phyloP scores from a whole-genome alignment of 35 echinoderm and acorn worm species.

The Eucidaris tribuloides region DNA sequence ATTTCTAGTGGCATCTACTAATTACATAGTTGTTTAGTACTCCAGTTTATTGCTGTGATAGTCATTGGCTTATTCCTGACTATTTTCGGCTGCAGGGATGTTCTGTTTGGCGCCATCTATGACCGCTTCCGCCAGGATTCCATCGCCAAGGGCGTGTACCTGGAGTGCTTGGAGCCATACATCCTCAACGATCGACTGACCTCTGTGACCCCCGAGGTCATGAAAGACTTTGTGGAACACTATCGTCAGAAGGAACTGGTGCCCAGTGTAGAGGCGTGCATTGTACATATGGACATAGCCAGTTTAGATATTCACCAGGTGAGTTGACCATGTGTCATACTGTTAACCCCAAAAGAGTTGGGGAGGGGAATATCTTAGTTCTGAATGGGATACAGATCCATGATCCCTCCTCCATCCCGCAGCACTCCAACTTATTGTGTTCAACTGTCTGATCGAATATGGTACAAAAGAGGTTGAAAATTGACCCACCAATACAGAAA shows the following conservation, averaged over 20 bases:
- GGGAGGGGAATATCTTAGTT: not conserved
- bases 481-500: not conserved
- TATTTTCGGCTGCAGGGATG: conserved; percentile 50
- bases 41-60: not conserved
- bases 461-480: not conserved
- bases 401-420: not conserved
- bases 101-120: conserved; percentile 85
- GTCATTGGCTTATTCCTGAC: not conserved
- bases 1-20: not conserved
- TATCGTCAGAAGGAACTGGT: conserved; percentile 84
- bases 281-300: conserved; percentile 94
- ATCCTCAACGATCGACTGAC: conserved; percentile 87
- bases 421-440: not conserved
- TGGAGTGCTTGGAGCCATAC: conserved; percentile 95
- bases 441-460: no score
- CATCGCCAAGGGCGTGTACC: conserved; percentile 90
- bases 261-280: conserved; percentile 90
- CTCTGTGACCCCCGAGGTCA: conserved; percentile 77
- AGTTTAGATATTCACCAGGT: conserved; percentile 99
- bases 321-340: not conserved
- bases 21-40: not conserved
- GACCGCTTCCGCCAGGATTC: conserved; percentile 77
- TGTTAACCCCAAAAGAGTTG: not conserved
- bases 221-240: conserved; percentile 96
- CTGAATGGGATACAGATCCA: not conserved